phyloP scores from a whole-genome alignment of 2,797 vertebrate species.

The Sebastes iracundus region DNA sequence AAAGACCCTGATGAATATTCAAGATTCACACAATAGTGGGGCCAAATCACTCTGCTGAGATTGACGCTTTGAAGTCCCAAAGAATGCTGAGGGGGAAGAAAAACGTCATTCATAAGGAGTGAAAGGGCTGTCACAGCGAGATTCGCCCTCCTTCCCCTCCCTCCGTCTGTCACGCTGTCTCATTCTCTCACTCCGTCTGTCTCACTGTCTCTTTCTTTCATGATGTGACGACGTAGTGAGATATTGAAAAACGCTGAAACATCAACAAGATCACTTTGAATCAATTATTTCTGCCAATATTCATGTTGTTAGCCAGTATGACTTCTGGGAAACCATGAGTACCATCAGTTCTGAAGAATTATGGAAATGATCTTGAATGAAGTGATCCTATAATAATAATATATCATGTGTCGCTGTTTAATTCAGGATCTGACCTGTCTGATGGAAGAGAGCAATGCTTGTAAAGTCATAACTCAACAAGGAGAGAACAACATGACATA shows the following conservation, averaged over 20 bases:
- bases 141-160: slow-evolving; percentile 26
- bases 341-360: background rate
- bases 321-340: background rate
- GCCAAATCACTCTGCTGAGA: slow-evolving; percentile 63
- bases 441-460: slow-evolving; percentile 8
- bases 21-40: slow-evolving; percentile 64
- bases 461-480: slow-evolving; percentile 4
- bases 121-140: slow-evolving; percentile 78
- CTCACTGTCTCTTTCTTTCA: slow-evolving; percentile 39
- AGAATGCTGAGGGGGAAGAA: slow-evolving; percentile 63
- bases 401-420: background rate
- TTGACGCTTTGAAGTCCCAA: slow-evolving; percentile 75
- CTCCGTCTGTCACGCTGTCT: slow-evolving; percentile 46
- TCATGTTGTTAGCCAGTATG: background rate
- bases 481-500: background rate
- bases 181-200: slow-evolving; percentile 35
- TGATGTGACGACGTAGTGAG: slow-evolving; percentile 23
- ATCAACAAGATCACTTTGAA: slow-evolving; percentile 2
- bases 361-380: background rate
- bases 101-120: slow-evolving; percentile 65
- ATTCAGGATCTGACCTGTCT: slow-evolving; percentile 11
- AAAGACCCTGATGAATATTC: slow-evolving; percentile 75
- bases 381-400: background rate
- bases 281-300: background rate
- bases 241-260: slow-evolving; percentile 19